Base-by-base conservation (phyloP, 2,113 vertebrate species). In the Sinocyclocheilus anshuiensis region DNA sequence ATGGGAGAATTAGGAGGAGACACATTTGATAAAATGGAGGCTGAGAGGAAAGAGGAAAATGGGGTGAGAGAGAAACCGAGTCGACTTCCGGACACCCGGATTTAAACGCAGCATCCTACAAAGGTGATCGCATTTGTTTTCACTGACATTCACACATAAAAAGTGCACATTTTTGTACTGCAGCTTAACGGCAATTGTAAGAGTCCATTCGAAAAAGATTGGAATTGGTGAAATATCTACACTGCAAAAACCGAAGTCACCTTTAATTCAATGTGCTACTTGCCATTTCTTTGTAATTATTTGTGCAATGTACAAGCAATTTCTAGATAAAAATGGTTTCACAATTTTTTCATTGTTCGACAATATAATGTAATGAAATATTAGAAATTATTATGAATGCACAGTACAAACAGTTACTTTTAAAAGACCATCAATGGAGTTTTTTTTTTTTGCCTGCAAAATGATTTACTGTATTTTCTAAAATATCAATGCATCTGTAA, bases 1-100 rank as follows among this genome's bases (percentile, higher is more conserved):
- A 86, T 75, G 83, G 85, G 82, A 86, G 90, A 94, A 93, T 89
- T 91, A 93, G 92, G 90, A 91, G 88, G 90, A 53, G 36, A 50
- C 11, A 78, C 42, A 48, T 85, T 63, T 91, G 78, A 79, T 74
- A 33, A 88, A 86, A 86, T 53, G 53, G 59, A 81, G 65, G 55
- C 75, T 42, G 16, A 9, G 81, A 81, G 67, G 88, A 83, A 59
- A 83, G 22, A 24, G n/a, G 26, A 81, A 84, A 79, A 89, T 33
- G 50, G 15, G 77, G 24, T 57, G 20, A 79, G n/a, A 33, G 55
- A 45, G 18, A 75, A 20, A 72, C 45, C 29, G 22, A 48, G 26
- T 36, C 16, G 67, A 36, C 29, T 20, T 71, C 29, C 0, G 6
- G 5, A 16, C 29, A 9, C 33, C 71, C 22, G 42, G 42, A 50